Evolutionary conservation across 2,888 invertebrate genomes (phyloP), one percentile per base, ranked within the genome.

Genomic region (Drosophila algonquin): DNA sequence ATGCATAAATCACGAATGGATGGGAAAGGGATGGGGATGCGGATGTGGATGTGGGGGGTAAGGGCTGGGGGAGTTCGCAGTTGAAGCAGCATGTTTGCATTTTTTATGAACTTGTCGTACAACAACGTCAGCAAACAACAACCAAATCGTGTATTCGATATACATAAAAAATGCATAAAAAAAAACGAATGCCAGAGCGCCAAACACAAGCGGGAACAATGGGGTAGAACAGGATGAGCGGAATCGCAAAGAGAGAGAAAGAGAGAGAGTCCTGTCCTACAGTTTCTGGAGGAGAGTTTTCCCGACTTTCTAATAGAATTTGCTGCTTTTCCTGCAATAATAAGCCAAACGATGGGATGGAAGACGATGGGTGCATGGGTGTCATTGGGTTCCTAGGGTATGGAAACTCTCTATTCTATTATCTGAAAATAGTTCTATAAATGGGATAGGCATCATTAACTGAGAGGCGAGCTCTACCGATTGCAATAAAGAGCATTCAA

Each of bases 101-200:
- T 87, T 84, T 84, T 84, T 85, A 84, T 84, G 87, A 86, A 86
- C 86, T 89, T 87, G 89, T 87, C 83, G 80, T 75, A 73, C 76
- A 82, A 53, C 76, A 63, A 58, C 40, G 14, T 14, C 40, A 14
- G 65, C 67, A 55, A 48, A 21, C 54, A 52, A 75, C 57, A 77
- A 78, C 81, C 72, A 67, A 72, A 75, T 72, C 77, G 79, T 82
- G 61, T 76, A 72, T 74, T 76, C 76, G 68, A 81, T 85, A 81
- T 80, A 76, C 83, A 86, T 83, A 83, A 83, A 83, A 83, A 81
- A 79, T 77, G 81, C 81, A 82, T 86, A 82, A 87, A 84, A 77
- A 77, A 74, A 30, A 8, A 24, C 45, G 56, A 50, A 48, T 53
- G 54, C 57, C 40, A 40, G 14, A 64, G 63, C 61, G 67, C 69